These are phyloP conservation scores for Rhea pennata DNA, from an alignment of 2,113 vertebrate genomes.

Conservation along the genomic window DNA sequence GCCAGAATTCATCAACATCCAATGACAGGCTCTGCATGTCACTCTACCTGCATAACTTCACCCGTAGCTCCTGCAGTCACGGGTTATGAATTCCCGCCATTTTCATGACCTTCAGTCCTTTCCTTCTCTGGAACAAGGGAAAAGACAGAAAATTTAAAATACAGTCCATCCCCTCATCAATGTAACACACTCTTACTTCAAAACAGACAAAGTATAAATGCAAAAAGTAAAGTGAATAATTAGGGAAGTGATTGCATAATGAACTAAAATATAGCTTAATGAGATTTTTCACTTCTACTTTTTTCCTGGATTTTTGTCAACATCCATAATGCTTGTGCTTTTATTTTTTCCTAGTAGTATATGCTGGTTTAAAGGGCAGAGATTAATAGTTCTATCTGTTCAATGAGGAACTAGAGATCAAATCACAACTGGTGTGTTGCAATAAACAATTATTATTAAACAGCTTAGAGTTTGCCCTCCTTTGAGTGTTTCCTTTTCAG, in stretches of 20 bases:
- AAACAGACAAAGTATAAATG: neutral
- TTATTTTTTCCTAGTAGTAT: neutral
- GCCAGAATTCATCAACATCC: neutral
- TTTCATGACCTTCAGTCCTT: neutral
- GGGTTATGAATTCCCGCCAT: neutral
- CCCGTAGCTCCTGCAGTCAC: neutral
- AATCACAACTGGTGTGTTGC: neutral
- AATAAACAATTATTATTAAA: neutral
- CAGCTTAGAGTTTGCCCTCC: neutral
- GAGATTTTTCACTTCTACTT: too few species aligned
- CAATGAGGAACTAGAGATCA: neutral
- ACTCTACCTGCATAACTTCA: neutral
- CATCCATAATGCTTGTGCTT: neutral
- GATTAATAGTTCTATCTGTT: neutral
- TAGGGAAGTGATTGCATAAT: neutral
- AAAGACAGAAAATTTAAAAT: neutral
- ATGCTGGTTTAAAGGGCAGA: neutral
- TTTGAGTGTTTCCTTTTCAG: neutral
- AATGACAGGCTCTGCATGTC: neutral
- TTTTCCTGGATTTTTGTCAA: neutral
- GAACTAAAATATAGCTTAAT: neutral
- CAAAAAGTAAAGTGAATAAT: neutral
- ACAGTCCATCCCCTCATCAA: neutral
- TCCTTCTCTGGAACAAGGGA: neutral
- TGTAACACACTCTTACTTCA: neutral